Base-by-base conservation (phyloP, 2,888 invertebrate species). In the Leptinotarsa tumamoca region DNA sequence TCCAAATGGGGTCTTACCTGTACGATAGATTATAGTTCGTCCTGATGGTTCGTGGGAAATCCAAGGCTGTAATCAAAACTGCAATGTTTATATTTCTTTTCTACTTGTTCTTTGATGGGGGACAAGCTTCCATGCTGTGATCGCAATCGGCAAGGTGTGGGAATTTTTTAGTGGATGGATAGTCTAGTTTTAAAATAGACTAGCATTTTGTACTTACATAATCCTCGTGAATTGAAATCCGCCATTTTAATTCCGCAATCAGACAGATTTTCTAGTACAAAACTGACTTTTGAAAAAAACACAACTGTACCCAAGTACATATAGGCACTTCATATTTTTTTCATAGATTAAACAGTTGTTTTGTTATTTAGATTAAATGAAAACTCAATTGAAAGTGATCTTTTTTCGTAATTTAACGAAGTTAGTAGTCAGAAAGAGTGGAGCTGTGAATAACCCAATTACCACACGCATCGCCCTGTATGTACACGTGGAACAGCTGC, bases 1-100 rank as follows among this genome's bases (percentile, higher is more conserved):
- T 79, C 76, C 70, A 76, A 76, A 70, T 73, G 73, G 80, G 80
- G 77, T 78, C 79, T 70, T 79, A 78, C 79, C 80, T 78, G 77
- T 73, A 63, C 74, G 68, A 78, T 79, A 80, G 78, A 78, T 79
- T 76, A 76, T 70, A 77, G 73, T 78, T 73, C 75, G 77, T 78
- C 75, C 71, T 71, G 77, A 74, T 74, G 76, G 72, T 78, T 76
- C 82, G 81, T 82, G 82, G 81, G 81, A 82, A 82, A 81, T 76
- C 78, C 72, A 73, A 33, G 51, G 66, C 50, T 43, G 49, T 18
- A 74, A 75, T 71, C 73, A 75, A 74, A 72, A 74, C 69, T 73
- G 70, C 69, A 70, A 79, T 74, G 78, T 78, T 77, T 76, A 69
- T 74, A 71, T 72, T 73, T 63, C 73, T 75, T 79, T 79, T 75